Percentiles rank a stretch among this genome's conserved stretches.
Evolutionary conservation across 2,797 vertebrate species (phyloP).

Genomic region (Myiotriccus ornatus): DNA sequence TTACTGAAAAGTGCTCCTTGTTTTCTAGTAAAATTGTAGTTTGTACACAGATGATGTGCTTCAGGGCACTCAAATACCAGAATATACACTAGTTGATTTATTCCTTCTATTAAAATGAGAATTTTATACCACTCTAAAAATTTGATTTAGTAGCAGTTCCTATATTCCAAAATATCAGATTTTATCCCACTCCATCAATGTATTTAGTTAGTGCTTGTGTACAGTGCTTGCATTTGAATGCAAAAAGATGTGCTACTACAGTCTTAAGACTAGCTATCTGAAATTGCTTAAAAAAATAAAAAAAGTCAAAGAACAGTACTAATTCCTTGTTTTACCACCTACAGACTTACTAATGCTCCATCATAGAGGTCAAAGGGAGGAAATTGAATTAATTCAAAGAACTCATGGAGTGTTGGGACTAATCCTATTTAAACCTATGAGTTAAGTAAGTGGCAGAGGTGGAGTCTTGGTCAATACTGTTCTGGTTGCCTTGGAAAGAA

Average conservation of each 20-base stretch:
- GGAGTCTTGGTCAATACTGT: neutral
- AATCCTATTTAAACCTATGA: neutral
- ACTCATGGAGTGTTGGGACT: neutral
- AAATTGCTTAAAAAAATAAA: neutral
- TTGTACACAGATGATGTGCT: neutral
- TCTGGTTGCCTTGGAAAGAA: neutral
- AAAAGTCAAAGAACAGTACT: neutral
- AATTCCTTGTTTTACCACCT: neutral
- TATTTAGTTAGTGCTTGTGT: neutral
- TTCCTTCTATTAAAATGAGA: constrained; percentile 28
- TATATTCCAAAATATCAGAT: neutral
- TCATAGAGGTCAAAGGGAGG: neutral
- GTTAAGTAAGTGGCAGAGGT: neutral
- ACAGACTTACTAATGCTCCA: neutral
- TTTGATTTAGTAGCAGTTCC: neutral
- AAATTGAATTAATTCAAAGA: neutral
- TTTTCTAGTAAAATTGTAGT: constrained; percentile 40
- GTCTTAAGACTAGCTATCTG: neutral
- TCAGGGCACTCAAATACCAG: neutral
- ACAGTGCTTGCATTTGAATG: neutral
- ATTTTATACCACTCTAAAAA: neutral
- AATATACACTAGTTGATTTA: neutral
- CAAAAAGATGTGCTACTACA: neutral
- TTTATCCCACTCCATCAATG: neutral
- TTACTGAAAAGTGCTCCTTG: constrained; percentile 33